These are phyloP conservation scores for Drosophila truncata DNA, from an alignment of 1,140 invertebrate genomes.

Conservation along the genomic window DNA sequence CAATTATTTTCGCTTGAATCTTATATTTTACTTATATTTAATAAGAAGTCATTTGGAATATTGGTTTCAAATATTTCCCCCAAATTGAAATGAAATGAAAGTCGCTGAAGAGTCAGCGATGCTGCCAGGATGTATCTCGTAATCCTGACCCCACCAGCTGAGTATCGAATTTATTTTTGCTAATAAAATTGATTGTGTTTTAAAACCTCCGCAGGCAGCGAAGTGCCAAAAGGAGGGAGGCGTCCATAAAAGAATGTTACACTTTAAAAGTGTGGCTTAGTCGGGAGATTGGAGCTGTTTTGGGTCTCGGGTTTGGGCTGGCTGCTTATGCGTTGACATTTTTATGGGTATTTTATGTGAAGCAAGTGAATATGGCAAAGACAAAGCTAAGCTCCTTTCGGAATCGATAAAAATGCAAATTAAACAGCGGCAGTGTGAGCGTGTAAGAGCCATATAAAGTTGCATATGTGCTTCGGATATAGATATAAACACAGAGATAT, in stretches of 20 bases:
- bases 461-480: slow-evolving; percentile 50
- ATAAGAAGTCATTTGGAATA: background rate
- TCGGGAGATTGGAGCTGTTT: slow-evolving; percentile 33
- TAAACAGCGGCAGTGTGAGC: slow-evolving; percentile 60
- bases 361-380: slow-evolving; percentile 62
- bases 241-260: slow-evolving; percentile 50
- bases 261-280: slow-evolving; percentile 67
- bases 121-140: background rate
- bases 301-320: slow-evolving; percentile 26
- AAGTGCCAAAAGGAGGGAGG: slow-evolving; percentile 16
- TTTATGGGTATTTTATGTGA: slow-evolving; percentile 76
- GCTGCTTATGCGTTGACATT: slow-evolving; percentile 74
- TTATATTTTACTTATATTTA: background rate
- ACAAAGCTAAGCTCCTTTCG: slow-evolving; percentile 75
- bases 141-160: slow-evolving; percentile 12
- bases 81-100: slow-evolving; percentile 1
- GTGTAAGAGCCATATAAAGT: slow-evolving; percentile 37
- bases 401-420: slow-evolving; percentile 83
- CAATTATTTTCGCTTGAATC: background rate
- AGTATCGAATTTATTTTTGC: slow-evolving; percentile 40
- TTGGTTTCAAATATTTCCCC: background rate
- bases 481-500: slow-evolving; percentile 32
- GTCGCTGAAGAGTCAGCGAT: background rate
- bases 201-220: slow-evolving; percentile 32
- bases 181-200: slow-evolving; percentile 73